These are phyloP conservation scores for Semnornis frantzii DNA, from an alignment of 2,113 vertebrate genomes.

Conservation along the genomic window DNA sequence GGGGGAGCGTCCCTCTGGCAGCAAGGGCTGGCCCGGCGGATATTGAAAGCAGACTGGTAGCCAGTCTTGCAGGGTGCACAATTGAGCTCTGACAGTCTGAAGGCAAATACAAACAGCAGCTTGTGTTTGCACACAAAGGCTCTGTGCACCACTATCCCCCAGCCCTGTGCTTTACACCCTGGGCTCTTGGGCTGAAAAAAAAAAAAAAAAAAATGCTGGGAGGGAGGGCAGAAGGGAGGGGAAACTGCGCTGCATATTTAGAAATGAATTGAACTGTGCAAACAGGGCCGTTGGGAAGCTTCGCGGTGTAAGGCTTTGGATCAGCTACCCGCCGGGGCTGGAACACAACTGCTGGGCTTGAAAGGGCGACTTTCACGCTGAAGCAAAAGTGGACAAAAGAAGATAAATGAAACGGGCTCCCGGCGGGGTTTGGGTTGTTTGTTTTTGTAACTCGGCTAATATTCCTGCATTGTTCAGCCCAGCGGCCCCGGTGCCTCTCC, in stretches of 20 bases:
- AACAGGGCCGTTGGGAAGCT: constrained; percentile 53
- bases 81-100: constrained; percentile 46
- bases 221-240: constrained; percentile 25
- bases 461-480: constrained; percentile 66
- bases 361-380: constrained; percentile 73
- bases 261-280: constrained; percentile 68
- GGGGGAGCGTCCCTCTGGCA: constrained; percentile 67
- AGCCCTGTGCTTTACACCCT: constrained; percentile 60
- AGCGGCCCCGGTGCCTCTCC: constrained; percentile 47
- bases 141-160: background rate
- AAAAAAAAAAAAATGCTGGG: background rate
- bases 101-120: constrained; percentile 53
- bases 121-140: constrained; percentile 58
- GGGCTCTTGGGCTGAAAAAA: background rate
- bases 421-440: constrained; percentile 70
- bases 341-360: constrained; percentile 60
- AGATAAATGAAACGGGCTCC: constrained; percentile 70
- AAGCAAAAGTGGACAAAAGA: constrained; percentile 71
- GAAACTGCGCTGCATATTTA: constrained; percentile 22
- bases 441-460: constrained; percentile 75
- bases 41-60: constrained; percentile 76
- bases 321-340: constrained; percentile 63
- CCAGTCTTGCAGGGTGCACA: constrained; percentile 64
- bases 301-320: constrained; percentile 36
- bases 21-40: constrained; percentile 72